Evolutionary conservation across 30 jellyfish, hydroid and myxozoan genomes (phyloP), one percentile per base, ranked within the genome.

Genomic region (Aurelia coerulea): DNA sequence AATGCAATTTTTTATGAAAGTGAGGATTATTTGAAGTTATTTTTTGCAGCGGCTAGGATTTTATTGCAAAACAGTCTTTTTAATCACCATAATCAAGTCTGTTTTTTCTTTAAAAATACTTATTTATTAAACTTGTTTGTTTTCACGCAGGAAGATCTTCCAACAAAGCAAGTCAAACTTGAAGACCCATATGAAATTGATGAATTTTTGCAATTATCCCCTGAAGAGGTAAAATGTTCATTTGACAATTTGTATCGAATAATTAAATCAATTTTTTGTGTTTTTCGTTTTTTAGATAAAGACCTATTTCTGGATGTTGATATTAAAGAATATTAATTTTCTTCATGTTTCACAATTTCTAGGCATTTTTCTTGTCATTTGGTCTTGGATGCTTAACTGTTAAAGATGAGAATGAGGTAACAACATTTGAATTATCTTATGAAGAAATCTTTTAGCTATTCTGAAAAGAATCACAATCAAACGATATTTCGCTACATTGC

Each of bases 311-410:
- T 5, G 6, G 9, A 18, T 16, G 13, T 37, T 17, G 3, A 12
- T 73, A 31, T 73, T 73, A 14, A 39, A 18, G 49, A 2, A 37
- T 37, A 4, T 39, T 23, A 23, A 23, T 23, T n/a, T 13, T 41
- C 11, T 16, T 42, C 2, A 19, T 46, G 0, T 75, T 11, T 52
- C 23, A 46, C 65, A 23, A 10, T 53, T 54, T 78, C 14, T 62
- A 91, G 98, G 98, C 98, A 9, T 91, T 85, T 77, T 91, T 91
- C 80, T 70, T 91, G 85, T 50, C 86, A 42, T 91, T 74, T 86
- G 98, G 96, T 6, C 87, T 91, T 60, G 98, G 98, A 4, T 91
- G 98, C 62, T 71, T 91, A 52, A 76, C 90, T 31, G 91, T 91
- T 14, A 17, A 39, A 54, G 83, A 85, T 58, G 89, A 74, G 23